A percentile compares a stretch with the other conserved stretches of the same genome.
Evolutionary conservation across 2,797 vertebrate species (phyloP).

Genomic region (Pyrocephalus nanus): DNA sequence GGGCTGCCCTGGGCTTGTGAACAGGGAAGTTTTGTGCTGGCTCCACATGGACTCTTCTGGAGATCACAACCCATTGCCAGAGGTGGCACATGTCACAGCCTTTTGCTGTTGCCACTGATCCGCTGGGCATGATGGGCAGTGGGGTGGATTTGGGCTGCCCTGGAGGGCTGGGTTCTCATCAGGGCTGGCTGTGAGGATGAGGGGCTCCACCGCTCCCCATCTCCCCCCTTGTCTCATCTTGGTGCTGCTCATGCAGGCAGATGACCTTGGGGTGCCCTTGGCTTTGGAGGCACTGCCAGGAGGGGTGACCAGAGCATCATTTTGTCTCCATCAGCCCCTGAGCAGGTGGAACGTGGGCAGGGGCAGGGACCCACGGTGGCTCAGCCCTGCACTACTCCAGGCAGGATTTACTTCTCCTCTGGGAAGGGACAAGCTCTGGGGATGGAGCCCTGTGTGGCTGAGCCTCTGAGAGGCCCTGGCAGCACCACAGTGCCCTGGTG

Average conservation of each 20-base stretch:
- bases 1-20: neutral
- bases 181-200: neutral
- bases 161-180: neutral
- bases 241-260: accelerated
- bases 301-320: neutral
- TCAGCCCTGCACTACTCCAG: neutral
- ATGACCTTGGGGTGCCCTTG: slow-evolving; percentile 5
- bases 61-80: neutral
- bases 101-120: neutral
- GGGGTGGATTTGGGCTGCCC: neutral
- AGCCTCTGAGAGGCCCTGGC: neutral
- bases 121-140: accelerated
- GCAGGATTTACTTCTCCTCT: slow-evolving; percentile 24
- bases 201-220: neutral
- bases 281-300: accelerated
- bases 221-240: neutral
- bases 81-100: neutral
- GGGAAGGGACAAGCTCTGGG: neutral
- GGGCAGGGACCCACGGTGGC: accelerated
- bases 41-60: neutral
- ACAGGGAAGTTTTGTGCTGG: neutral
- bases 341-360: neutral
- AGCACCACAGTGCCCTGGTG: neutral
- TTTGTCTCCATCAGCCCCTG: neutral
- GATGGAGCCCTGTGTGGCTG: neutral